A percentile compares a stretch with the other conserved stretches of the same genome.
phyloP scores from a whole-genome alignment of 2,113 vertebrate species.

The Hippolais icterina region DNA sequence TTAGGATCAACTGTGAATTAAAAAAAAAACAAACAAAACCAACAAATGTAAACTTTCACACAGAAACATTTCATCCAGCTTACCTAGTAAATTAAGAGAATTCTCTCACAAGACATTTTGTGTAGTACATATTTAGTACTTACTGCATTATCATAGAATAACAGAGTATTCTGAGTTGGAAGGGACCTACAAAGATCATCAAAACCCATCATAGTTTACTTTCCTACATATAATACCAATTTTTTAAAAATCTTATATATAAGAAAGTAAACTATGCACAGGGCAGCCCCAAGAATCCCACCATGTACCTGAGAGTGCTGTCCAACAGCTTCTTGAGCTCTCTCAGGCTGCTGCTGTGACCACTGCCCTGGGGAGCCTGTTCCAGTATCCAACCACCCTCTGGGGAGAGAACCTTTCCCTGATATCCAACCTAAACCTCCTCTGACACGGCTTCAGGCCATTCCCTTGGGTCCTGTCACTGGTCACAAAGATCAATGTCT shows the following conservation, averaged over 20 bases:
- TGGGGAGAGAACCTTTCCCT: not conserved
- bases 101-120: not conserved
- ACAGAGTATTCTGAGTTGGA: not conserved
- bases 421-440: not conserved
- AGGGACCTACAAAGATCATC: not conserved
- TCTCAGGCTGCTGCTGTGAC: not conserved
- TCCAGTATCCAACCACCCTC: not conserved
- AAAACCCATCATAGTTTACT: not conserved
- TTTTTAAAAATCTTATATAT: too few relatives aligned
- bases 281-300: not conserved
- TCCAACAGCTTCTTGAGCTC: not conserved
- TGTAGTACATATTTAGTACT: not conserved
- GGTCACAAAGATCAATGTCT: not conserved
- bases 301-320: not conserved
- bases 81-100: not conserved
- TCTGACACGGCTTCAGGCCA: not conserved
- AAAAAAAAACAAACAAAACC: not conserved
- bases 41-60: not conserved
- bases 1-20: not conserved
- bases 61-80: not conserved
- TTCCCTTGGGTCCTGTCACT: not conserved
- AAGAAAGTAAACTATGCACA: not conserved
- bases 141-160: not conserved
- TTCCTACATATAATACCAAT: not conserved
- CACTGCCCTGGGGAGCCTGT: not conserved